Evolutionary conservation across 1,140 invertebrate species (phyloP).

Genomic region (Homalodisca vitripennis): DNA sequence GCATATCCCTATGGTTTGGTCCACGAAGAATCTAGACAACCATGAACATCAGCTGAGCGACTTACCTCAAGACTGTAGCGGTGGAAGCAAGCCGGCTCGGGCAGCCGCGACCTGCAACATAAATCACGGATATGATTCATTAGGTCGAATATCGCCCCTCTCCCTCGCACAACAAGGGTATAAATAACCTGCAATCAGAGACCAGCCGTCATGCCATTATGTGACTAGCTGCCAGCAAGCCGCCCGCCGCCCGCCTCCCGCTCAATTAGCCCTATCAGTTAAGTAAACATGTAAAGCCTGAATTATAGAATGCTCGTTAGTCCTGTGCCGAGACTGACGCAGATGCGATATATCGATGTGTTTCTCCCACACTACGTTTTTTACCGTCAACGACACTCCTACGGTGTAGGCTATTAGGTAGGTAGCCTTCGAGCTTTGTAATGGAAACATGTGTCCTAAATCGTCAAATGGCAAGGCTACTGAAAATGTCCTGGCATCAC

Average conservation of each 20-base stretch:
- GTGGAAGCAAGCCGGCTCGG: not conserved
- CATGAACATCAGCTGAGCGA: too few relatives aligned
- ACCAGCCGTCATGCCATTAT: slow-evolving; percentile 15
- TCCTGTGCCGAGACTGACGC: not conserved
- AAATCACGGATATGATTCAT: slow-evolving; percentile 15
- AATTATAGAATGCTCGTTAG: not conserved
- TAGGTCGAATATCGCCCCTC: slow-evolving; percentile 16
- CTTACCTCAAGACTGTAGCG: slow-evolving; percentile 10
- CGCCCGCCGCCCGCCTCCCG: not conserved
- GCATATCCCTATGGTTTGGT: too few relatives aligned
- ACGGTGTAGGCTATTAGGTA: too few relatives aligned
- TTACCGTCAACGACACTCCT: too few relatives aligned
- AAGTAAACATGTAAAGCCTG: slow-evolving; percentile 15
- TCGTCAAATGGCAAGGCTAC: too few relatives aligned
- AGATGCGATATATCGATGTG: too few relatives aligned
- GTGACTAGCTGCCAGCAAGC: slow-evolving; percentile 9
- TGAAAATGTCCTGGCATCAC: too few relatives aligned
- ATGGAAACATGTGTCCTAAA: too few relatives aligned
- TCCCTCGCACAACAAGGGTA: not conserved
- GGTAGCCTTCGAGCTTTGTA: too few relatives aligned
- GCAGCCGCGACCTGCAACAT: slow-evolving; percentile 14
- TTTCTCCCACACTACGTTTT: too few relatives aligned
- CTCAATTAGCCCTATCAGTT: slow-evolving; percentile 17
- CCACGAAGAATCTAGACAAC: too few relatives aligned
- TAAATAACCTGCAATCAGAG: slow-evolving; percentile 21